Percentiles rank a stretch among this genome's conserved stretches.
These are phyloP conservation scores for Hippotragus niger DNA, from an alignment of 2,113 vertebrate species.

Conservation along the genomic window DNA sequence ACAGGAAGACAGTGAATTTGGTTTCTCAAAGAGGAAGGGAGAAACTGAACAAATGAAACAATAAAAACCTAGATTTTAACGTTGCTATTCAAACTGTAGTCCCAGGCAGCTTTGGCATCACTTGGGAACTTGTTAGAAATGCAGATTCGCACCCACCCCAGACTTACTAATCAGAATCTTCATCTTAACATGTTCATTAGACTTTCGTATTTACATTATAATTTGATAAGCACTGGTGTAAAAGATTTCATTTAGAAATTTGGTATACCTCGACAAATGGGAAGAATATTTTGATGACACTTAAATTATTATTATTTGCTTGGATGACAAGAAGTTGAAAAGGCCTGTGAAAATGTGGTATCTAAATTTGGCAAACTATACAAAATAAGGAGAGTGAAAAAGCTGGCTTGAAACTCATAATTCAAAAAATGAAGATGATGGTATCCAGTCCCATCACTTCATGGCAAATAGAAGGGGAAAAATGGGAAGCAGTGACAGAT, in stretches of 20 bases:
- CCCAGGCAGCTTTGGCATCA: background rate
- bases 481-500: background rate
- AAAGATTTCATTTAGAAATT: background rate
- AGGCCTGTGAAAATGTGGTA: background rate
- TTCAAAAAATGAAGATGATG: background rate
- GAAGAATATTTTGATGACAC: background rate
- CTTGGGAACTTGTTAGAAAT: background rate
- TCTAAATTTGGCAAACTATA: background rate
- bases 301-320: background rate
- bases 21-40: background rate
- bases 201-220: background rate
- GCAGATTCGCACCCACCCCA: background rate
- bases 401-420: background rate
- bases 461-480: background rate
- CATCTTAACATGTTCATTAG: background rate
- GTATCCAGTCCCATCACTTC: background rate
- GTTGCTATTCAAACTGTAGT: background rate
- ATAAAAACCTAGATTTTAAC: background rate
- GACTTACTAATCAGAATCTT: background rate
- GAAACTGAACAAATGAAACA: background rate
- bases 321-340: conserved; percentile 5
- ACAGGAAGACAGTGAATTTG: background rate
- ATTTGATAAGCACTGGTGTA: background rate
- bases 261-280: background rate
- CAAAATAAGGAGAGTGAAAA: background rate